Conservation (phyloP, 1,140 invertebrate genomes). For the Trigoniulus corallinus region DNA sequence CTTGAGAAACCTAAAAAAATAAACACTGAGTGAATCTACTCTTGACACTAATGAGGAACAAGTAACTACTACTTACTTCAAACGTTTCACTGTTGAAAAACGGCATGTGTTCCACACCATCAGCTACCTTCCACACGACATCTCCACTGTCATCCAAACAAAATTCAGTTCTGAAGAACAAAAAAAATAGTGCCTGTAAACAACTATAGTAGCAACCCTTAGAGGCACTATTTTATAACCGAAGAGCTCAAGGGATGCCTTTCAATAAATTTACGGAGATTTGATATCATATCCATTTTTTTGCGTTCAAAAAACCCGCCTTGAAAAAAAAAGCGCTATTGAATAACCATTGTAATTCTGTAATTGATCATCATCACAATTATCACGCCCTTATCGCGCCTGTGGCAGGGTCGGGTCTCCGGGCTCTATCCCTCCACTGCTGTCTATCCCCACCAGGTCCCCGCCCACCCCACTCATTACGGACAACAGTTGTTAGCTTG, state of each 20-base stretch:
- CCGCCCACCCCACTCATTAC: too few relatives aligned
- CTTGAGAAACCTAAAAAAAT: constrained; percentile 14
- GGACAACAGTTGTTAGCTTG: too few relatives aligned
- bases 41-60: constrained; percentile 14
- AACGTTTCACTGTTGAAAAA: constrained; percentile 48
- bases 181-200: constrained; percentile 9
- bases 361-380: too few relatives aligned
- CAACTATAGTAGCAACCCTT: neutral
- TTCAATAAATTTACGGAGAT: too few relatives aligned
- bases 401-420: too few relatives aligned
- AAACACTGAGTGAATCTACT: constrained; percentile 1
- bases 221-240: neutral
- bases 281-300: constrained; percentile 5
- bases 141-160: constrained; percentile 43
- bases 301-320: neutral
- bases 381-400: too few relatives aligned
- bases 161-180: constrained; percentile 39
- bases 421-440: too few relatives aligned
- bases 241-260: too few relatives aligned
- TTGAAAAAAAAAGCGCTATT: constrained; percentile 5
- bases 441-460: too few relatives aligned
- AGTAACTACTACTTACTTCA: constrained; percentile 35
- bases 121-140: constrained; percentile 41
- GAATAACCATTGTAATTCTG: neutral
- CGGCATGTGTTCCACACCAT: constrained; percentile 37